A percentile compares a stretch with the other conserved stretches of the same genome.
phyloP scores from a whole-genome alignment of 2,888 invertebrate species.

The Drosophila niveifrons region DNA sequence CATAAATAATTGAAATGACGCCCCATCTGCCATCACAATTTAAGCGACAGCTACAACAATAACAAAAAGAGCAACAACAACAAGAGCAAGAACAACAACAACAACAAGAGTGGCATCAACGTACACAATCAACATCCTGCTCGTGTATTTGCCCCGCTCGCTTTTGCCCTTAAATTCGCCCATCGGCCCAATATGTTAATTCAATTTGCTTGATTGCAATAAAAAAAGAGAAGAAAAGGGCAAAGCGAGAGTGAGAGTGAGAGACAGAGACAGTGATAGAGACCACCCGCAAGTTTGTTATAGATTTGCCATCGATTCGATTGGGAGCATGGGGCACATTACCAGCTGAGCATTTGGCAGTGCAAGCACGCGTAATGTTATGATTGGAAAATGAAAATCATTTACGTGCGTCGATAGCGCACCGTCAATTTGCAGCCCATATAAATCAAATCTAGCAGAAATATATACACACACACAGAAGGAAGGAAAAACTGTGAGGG shows the following conservation, averaged over 20 bases:
- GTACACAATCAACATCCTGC: constrained; percentile 47
- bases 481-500: constrained; percentile 1
- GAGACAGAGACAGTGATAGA: constrained; percentile 11
- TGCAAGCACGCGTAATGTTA: constrained; percentile 75
- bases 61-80: constrained; percentile 29
- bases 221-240: constrained; percentile 33
- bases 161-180: constrained; percentile 24
- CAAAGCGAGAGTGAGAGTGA: background rate
- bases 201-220: constrained; percentile 74
- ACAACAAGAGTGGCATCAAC: constrained; percentile 23
- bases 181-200: constrained; percentile 67
- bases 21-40: constrained; percentile 52
- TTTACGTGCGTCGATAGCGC: constrained; percentile 70
- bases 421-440: constrained; percentile 69
- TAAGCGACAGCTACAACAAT: constrained; percentile 45
- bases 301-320: background rate
- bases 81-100: constrained; percentile 32
- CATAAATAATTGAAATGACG: constrained; percentile 67
- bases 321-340: constrained; percentile 9
- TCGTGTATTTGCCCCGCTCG: constrained; percentile 17
- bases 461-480: constrained; percentile 32
- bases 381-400: constrained; percentile 81
- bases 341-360: constrained; percentile 64
- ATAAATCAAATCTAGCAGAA: constrained; percentile 72
- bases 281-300: constrained; percentile 38